These are phyloP conservation scores for Geophilus truncorum DNA, from an alignment of 2,888 invertebrate species.

Conservation along the genomic window DNA sequence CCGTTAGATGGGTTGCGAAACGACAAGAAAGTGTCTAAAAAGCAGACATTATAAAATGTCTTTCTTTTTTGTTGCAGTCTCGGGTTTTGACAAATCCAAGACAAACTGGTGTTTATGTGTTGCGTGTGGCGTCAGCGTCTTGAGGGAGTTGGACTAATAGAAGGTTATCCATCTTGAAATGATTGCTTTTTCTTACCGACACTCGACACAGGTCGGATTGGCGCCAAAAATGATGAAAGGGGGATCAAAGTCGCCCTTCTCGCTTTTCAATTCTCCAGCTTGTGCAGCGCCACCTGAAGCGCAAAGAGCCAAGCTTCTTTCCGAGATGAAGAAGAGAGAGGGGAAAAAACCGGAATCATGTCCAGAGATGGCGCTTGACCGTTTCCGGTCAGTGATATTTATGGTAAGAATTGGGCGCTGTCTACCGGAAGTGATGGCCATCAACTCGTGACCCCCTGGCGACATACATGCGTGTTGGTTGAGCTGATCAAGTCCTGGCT, in stretches of 20 bases:
- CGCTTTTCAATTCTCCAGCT: background rate
- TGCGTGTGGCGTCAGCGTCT: constrained; percentile 25
- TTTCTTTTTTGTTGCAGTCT: background rate
- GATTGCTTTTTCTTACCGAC: constrained; percentile 23
- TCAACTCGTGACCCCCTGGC: constrained; percentile 24
- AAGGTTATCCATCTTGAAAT: constrained; percentile 18
- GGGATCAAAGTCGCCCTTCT: constrained; percentile 2
- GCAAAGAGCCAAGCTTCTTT: background rate
- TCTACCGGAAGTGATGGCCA: constrained; percentile 27
- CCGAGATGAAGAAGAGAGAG: background rate
- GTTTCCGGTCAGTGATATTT: constrained; percentile 27
- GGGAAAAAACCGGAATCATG: constrained; percentile 15
- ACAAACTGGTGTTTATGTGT: constrained; percentile 25
- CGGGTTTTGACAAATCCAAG: constrained; percentile 16
- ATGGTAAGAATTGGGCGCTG: constrained; percentile 13
- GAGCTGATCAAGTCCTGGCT: background rate
- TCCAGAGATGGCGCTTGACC: constrained; percentile 21
- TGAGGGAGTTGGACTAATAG: constrained; percentile 23
- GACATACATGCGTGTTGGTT: constrained; percentile 13
- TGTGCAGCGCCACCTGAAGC: constrained; percentile 6
- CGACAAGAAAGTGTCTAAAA: background rate
- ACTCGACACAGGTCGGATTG: constrained; percentile 20
- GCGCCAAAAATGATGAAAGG: constrained; percentile 21
- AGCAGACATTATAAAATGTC: background rate
- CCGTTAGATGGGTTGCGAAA: background rate